Percentiles rank a stretch among this genome's conserved stretches.
Evolutionary conservation across 2,888 invertebrate species (phyloP).

Genomic region (Mythimna impura): DNA sequence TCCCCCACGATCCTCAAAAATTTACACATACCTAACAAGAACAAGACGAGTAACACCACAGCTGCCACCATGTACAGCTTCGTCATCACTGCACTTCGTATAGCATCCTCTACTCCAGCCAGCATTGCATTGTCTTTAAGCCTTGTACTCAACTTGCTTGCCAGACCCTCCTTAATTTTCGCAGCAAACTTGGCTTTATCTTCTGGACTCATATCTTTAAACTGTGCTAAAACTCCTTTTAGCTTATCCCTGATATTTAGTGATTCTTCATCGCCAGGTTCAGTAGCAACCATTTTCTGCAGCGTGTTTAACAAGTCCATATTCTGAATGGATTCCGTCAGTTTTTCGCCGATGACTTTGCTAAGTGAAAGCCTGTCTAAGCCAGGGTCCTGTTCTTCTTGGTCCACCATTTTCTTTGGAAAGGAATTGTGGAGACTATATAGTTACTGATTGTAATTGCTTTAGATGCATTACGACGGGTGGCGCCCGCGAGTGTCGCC

Average conservation of each 20-base stretch:
- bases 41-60: conserved; percentile 75
- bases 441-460: neutral
- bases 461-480: conserved; percentile 8
- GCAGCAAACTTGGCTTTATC: conserved; percentile 79
- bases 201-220: conserved; percentile 74
- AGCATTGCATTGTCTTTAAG: conserved; percentile 74
- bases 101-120: conserved; percentile 77
- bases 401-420: conserved; percentile 63
- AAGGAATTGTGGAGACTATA: conserved; percentile 14
- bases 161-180: conserved; percentile 80
- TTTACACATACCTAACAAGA: conserved; percentile 76
- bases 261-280: conserved; percentile 78
- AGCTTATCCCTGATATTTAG: conserved; percentile 76
- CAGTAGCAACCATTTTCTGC: conserved; percentile 77
- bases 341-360: conserved; percentile 75
- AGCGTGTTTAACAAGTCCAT: conserved; percentile 80
- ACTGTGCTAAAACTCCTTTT: conserved; percentile 75
- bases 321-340: conserved; percentile 79
- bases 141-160: conserved; percentile 74
- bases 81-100: conserved; percentile 75
- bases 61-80: conserved; percentile 76
- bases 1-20: neutral
- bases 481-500: conserved; percentile 15
- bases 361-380: conserved; percentile 70
- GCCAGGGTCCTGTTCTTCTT: conserved; percentile 26